Percentiles rank a stretch among this genome's conserved stretches.
phyloP scores from a whole-genome alignment of 2,888 invertebrate species.

The Parapristionchus giblindavisi region DNA sequence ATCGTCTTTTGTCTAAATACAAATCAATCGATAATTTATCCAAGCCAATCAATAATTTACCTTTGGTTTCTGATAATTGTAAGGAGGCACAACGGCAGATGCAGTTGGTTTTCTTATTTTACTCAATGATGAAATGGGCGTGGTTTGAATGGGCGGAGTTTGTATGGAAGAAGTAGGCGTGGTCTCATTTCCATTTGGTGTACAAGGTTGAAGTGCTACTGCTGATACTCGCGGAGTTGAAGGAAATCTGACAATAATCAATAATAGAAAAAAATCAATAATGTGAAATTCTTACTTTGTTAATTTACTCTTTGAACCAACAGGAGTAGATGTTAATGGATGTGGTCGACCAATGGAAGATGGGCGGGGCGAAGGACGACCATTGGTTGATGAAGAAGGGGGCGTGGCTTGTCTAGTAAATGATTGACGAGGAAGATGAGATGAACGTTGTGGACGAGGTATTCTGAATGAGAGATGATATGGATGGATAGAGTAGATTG shows the following conservation, averaged over 20 bases:
- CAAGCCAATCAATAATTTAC: not conserved
- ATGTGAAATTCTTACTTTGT: constrained; percentile 2
- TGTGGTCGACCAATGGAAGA: constrained; percentile 5
- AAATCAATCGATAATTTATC: no score
- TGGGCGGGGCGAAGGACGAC: constrained; percentile 22
- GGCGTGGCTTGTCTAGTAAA: constrained; percentile 9
- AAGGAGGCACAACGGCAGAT: constrained; percentile 46
- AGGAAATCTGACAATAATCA: constrained; percentile 6
- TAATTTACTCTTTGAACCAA: not conserved
- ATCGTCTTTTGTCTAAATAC: no score
- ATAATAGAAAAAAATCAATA: no score
- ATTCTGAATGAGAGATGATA: constrained; percentile 4
- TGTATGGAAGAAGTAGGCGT: not conserved
- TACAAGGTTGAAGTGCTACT: not conserved
- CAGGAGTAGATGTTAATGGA: constrained; percentile 17
- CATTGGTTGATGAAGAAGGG: not conserved
- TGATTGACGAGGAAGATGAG: constrained; percentile 8
- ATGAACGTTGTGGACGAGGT: constrained; percentile 11
- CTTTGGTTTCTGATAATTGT: constrained; percentile 46
- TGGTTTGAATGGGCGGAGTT: constrained; percentile 21
- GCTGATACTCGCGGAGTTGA: constrained; percentile 21
- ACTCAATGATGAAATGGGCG: constrained; percentile 10
- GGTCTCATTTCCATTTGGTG: constrained; percentile 23
- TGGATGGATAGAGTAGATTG: not conserved
- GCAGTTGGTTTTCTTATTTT: constrained; percentile 36